Conservation (phyloP, 2,888 invertebrate species). For the Rugalucina vietnamica region DNA sequence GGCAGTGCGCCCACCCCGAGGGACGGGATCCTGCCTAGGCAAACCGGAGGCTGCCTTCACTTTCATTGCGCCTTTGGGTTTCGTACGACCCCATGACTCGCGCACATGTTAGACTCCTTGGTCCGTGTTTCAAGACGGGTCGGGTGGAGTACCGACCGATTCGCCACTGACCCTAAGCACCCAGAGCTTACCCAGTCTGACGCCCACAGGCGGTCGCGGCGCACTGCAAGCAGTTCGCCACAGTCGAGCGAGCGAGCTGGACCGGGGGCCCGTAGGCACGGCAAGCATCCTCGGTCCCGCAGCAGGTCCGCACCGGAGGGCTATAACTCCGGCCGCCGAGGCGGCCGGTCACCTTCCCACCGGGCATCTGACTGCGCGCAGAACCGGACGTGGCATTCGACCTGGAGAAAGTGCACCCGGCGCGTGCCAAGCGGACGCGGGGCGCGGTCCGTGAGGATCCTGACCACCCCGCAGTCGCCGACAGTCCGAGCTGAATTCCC, state of each 20-base stretch:
- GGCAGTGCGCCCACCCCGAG: conserved; percentile 85
- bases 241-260: too few relatives aligned
- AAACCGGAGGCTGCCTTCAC: conserved; percentile 86
- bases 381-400: too few relatives aligned
- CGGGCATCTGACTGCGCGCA: conserved; percentile 72
- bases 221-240: conserved; percentile 58
- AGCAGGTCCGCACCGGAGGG: conserved; percentile 30
- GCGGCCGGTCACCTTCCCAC: too few relatives aligned
- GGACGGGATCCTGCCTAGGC: conserved; percentile 63
- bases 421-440: too few relatives aligned
- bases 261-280: too few relatives aligned
- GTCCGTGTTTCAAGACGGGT: conserved; percentile 92
- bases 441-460: conserved; percentile 82
- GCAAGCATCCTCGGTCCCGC: conserved; percentile 50
- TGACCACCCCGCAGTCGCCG: conserved; percentile 84
- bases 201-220: neutral
- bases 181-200: conserved; percentile 50
- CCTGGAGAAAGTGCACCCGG: too few relatives aligned
- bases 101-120: conserved; percentile 90
- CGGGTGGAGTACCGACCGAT: conserved; percentile 81
- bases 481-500: conserved; percentile 39
- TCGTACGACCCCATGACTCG: conserved; percentile 87
- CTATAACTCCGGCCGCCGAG: too few relatives aligned
- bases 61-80: conserved; percentile 89
- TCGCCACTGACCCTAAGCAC: conserved; percentile 58